Evolutionary conservation across 2,797 vertebrate species (phyloP).

Genomic region (Hippoglossus hippoglossus): DNA sequence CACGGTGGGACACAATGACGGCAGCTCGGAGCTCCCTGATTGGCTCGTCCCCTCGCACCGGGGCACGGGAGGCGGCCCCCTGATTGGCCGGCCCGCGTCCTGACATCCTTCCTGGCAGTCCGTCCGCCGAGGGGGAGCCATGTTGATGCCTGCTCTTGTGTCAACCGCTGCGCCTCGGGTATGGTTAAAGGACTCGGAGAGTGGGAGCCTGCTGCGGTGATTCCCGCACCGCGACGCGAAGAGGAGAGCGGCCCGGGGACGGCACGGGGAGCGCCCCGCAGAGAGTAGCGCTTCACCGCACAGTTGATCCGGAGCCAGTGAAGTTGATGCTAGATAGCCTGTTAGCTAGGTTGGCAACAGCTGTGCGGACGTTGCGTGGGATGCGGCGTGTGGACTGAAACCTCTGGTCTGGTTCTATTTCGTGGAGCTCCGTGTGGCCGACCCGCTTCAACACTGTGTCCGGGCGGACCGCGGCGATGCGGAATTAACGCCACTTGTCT

Average conservation of each 20-base stretch:
- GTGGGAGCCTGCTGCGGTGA: slow-evolving; percentile 61
- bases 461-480: slow-evolving; percentile 6
- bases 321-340: slow-evolving; percentile 78
- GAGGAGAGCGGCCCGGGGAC: slow-evolving; percentile 48
- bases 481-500: slow-evolving; percentile 37
- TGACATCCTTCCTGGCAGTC: slow-evolving; percentile 68
- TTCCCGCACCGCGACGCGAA: slow-evolving; percentile 73
- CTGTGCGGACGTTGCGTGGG: slow-evolving; percentile 75
- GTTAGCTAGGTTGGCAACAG: slow-evolving; percentile 74
- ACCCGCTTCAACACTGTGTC: neutral
- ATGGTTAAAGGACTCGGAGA: slow-evolving; percentile 53
- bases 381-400: slow-evolving; percentile 70
- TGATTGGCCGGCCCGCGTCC: slow-evolving; percentile 72
- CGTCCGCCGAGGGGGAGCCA: slow-evolving; percentile 77
- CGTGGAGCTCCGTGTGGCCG: slow-evolving; percentile 16
- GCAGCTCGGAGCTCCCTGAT: slow-evolving; percentile 63
- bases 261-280: slow-evolving; percentile 44
- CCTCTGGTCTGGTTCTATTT: slow-evolving; percentile 36
- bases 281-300: slow-evolving; percentile 44
- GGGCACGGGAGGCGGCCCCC: slow-evolving; percentile 38
- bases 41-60: slow-evolving; percentile 60
- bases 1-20: slow-evolving; percentile 71
- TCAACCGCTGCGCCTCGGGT: slow-evolving; percentile 60
- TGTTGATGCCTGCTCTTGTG: slow-evolving; percentile 78
- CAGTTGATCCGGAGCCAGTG: slow-evolving; percentile 59